phyloP scores from a whole-genome alignment of 1,140 invertebrate species.

The Bathynomus jamesi region DNA sequence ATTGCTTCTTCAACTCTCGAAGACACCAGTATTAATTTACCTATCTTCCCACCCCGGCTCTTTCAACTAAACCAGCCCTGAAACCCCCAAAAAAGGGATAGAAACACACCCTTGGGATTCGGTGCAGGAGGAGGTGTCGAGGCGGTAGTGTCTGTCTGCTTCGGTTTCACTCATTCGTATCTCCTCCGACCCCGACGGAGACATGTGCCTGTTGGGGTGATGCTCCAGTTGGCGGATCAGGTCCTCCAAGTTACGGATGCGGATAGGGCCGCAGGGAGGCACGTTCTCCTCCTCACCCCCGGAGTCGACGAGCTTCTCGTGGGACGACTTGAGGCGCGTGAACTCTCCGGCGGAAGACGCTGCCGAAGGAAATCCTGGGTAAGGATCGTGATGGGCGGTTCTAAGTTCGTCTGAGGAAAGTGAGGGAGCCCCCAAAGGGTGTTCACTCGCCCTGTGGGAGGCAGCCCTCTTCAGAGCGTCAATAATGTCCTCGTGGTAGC shows the following conservation, averaged over 20 bases:
- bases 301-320: constrained; percentile 34
- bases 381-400: constrained; percentile 38
- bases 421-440: constrained; percentile 14
- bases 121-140: constrained; percentile 68
- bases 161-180: constrained; percentile 86
- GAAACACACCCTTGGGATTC: constrained; percentile 58
- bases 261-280: constrained; percentile 44
- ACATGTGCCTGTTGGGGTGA: constrained; percentile 76
- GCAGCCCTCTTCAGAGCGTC: constrained; percentile 75
- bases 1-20: too few relatives aligned
- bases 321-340: constrained; percentile 39
- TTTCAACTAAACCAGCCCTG: too few relatives aligned
- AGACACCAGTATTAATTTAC: too few relatives aligned
- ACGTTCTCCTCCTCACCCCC: constrained; percentile 40
- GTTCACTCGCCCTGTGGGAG: constrained; percentile 46
- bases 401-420: constrained; percentile 38
- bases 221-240: constrained; percentile 82
- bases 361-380: constrained; percentile 21
- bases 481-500: constrained; percentile 85
- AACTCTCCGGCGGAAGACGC: constrained; percentile 17
- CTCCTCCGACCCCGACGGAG: constrained; percentile 75
- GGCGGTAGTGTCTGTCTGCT: constrained; percentile 75
- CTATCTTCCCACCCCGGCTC: too few relatives aligned
- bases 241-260: constrained; percentile 83
- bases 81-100: constrained; percentile 24